Evolutionary conservation across 1,140 invertebrate species (phyloP).

Genomic region (Eumeta japonica): DNA sequence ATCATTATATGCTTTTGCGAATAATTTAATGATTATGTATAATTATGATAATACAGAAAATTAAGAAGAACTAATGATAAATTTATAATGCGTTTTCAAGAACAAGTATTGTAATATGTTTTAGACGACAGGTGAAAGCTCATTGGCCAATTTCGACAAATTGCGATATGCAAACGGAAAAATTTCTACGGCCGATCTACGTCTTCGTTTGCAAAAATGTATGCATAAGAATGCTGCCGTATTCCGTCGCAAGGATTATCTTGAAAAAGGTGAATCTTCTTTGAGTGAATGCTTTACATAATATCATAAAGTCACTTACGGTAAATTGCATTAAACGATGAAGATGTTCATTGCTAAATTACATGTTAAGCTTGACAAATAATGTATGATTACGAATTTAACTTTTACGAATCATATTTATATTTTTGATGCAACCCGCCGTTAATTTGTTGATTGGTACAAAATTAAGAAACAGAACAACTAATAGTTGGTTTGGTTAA

Average conservation of each 20-base stretch:
- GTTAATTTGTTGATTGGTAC: no score
- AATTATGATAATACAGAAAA: neutral
- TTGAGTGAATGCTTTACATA: no score
- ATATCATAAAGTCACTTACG: no score
- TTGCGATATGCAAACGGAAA: constrained; percentile 77
- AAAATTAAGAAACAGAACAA: no score
- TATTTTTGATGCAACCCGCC: neutral
- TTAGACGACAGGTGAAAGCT: constrained; percentile 88
- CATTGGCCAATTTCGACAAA: constrained; percentile 92
- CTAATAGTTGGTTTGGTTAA: no score
- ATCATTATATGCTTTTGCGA: neutral
- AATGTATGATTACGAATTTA: neutral
- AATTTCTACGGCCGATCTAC: constrained; percentile 82
- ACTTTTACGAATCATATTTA: neutral
- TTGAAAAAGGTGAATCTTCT: constrained; percentile 80
- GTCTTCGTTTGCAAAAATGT: constrained; percentile 93
- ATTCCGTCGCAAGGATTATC: constrained; percentile 86
- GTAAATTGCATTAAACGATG: neutral
- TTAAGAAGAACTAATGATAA: neutral
- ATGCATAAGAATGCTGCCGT: constrained; percentile 98
- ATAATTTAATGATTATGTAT: neutral
- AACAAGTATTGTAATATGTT: no score
- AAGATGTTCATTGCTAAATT: neutral
- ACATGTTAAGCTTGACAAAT: neutral
- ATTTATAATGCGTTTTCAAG: no score